phyloP scores from a whole-genome alignment of 2,113 vertebrate species.

The Sialia sialis region DNA sequence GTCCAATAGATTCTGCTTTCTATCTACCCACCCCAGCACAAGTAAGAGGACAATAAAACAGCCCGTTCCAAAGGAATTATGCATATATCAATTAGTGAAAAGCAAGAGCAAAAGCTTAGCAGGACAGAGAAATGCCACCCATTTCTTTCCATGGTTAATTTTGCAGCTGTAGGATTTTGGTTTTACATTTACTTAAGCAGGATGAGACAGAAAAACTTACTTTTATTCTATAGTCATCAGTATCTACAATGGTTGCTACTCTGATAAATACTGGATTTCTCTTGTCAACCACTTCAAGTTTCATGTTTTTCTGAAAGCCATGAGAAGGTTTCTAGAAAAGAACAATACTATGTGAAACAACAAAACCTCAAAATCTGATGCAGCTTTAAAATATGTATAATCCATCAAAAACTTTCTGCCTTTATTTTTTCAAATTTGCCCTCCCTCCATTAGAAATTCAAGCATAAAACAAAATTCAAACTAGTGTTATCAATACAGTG shows the following conservation, averaged over 20 bases:
- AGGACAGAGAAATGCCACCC: not conserved
- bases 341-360: not conserved
- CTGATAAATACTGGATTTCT: constrained; percentile 83
- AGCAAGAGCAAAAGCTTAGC: not conserved
- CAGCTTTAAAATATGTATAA: not conserved
- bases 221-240: constrained; percentile 82
- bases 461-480: not conserved
- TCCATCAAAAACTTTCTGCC: not conserved
- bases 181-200: not conserved
- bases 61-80: not conserved
- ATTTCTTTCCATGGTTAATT: not conserved
- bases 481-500: not conserved
- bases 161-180: not conserved
- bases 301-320: constrained; percentile 84
- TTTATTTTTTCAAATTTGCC: not conserved
- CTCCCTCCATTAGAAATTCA: not conserved
- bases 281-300: constrained; percentile 83
- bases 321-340: constrained; percentile 79
- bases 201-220: constrained; percentile 60
- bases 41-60: not conserved
- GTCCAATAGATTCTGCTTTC: not conserved
- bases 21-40: not conserved
- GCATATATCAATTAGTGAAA: not conserved
- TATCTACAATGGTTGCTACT: constrained; percentile 80
- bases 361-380: not conserved